These are phyloP conservation scores for Isichthys henryi DNA, from an alignment of 2,113 vertebrate species.

Conservation along the genomic window DNA sequence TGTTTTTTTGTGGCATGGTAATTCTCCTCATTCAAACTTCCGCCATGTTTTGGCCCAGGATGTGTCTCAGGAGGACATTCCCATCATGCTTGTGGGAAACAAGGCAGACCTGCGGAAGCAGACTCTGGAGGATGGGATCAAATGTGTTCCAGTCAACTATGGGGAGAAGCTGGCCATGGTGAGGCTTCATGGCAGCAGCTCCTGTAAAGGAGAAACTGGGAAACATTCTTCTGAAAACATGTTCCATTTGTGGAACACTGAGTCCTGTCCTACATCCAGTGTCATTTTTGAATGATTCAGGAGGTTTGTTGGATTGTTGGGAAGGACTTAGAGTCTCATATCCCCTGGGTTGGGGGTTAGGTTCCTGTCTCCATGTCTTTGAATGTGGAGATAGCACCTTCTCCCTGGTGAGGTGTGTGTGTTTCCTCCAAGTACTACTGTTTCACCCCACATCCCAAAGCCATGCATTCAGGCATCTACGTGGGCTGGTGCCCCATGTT, in stretches of 20 bases:
- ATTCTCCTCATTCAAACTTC: background rate
- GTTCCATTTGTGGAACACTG: background rate
- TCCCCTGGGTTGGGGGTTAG: background rate
- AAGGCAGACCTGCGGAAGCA: conserved; percentile 79
- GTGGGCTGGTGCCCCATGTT: background rate
- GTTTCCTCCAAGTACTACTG: background rate
- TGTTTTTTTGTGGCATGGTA: background rate
- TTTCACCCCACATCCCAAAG: background rate
- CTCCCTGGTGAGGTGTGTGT: background rate
- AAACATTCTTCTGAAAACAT: background rate
- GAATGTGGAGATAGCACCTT: background rate
- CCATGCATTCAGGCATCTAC: background rate
- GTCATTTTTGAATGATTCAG: background rate
- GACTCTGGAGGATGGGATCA: conserved; percentile 54
- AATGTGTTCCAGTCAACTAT: conserved; percentile 68
- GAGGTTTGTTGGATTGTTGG: background rate
- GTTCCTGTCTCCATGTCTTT: background rate
- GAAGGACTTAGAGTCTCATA: background rate
- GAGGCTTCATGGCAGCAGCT: conserved; percentile 31
- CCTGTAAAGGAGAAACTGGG: background rate
- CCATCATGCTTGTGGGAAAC: conserved; percentile 94
- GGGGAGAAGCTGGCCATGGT: conserved; percentile 97
- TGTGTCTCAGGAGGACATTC: conserved; percentile 70
- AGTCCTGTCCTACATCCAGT: background rate
- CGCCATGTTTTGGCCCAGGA: conserved; percentile 58